Evolutionary conservation across 2,113 vertebrate genomes (phyloP).

Genomic region (Aldabrachelys gigantea): DNA sequence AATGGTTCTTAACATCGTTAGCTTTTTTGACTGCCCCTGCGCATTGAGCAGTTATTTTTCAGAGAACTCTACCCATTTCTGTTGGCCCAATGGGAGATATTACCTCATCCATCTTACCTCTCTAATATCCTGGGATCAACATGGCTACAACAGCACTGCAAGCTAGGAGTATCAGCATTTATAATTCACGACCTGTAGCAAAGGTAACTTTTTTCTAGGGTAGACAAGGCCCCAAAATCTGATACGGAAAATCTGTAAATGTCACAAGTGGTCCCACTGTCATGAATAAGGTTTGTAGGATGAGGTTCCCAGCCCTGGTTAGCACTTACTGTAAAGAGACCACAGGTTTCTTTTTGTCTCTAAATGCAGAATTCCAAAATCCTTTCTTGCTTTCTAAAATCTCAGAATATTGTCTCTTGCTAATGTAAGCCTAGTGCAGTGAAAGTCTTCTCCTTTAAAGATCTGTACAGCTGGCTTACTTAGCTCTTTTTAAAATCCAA

Average conservation of each 20-base stretch:
- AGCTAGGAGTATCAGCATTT: accelerated
- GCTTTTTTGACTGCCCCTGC: not conserved
- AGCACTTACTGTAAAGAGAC: not conserved
- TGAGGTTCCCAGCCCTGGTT: not conserved
- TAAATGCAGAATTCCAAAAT: not conserved
- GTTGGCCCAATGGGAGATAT: not conserved
- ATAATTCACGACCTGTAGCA: not conserved
- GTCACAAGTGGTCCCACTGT: not conserved
- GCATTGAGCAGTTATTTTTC: not conserved
- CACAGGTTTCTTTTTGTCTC: not conserved
- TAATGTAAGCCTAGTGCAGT: not conserved
- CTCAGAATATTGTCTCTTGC: conserved; percentile 1
- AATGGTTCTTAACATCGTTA: not conserved
- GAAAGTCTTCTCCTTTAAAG: not conserved
- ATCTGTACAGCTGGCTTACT: not conserved
- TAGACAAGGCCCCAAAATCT: not conserved
- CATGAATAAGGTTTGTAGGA: not conserved
- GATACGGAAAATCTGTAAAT: not conserved
- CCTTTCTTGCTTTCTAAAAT: not conserved
- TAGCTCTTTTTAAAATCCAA: not conserved
- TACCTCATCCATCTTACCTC: not conserved
- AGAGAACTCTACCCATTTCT: no score
- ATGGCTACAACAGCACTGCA: conserved; percentile 4
- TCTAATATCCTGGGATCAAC: not conserved
- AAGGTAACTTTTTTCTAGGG: not conserved